Percentiles rank a stretch among this genome's conserved stretches.
These are phyloP conservation scores for Belgica antarctica DNA, from an alignment of 2,888 invertebrate species.

Conservation along the genomic window DNA sequence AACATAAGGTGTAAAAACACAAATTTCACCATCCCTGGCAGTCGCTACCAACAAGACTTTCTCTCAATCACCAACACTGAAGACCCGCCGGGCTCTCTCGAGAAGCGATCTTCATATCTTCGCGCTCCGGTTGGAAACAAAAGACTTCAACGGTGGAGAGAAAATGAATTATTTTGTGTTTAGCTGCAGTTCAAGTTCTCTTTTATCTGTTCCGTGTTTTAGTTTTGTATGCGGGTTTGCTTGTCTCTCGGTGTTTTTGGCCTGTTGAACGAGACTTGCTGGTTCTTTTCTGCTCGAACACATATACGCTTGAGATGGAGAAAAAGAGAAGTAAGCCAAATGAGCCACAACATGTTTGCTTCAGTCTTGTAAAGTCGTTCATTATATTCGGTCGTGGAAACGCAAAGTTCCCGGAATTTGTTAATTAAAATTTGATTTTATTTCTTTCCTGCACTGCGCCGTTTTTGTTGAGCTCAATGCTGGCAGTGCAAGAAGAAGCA, in stretches of 20 bases:
- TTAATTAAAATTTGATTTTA: slow-evolving; percentile 4
- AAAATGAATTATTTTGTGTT: not conserved
- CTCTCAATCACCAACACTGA: not conserved
- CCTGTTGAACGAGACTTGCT: not conserved
- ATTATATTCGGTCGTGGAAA: slow-evolving; percentile 1
- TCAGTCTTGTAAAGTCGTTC: slow-evolving; percentile 33
- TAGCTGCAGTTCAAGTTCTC: slow-evolving; percentile 8
- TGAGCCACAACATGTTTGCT: slow-evolving; percentile 28
- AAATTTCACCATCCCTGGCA: not conserved
- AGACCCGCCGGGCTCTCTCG: not conserved
- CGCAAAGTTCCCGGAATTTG: not conserved
- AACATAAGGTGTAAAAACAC: too few species aligned
- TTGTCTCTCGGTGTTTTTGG: not conserved
- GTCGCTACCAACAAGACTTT: slow-evolving; percentile 20
- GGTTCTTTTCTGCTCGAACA: slow-evolving; percentile 11
- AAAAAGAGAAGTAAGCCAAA: slow-evolving; percentile 38
- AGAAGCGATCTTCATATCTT: not conserved
- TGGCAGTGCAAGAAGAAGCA: not conserved
- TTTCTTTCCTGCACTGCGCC: not conserved
- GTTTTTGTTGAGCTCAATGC: not conserved
- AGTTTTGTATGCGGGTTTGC: too few species aligned
- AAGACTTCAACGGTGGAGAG: slow-evolving; percentile 31
- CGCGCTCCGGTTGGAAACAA: slow-evolving; percentile 1
- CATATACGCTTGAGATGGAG: not conserved
- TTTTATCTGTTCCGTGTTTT: not conserved